These are phyloP conservation scores for Bicyclus anynana DNA, from an alignment of 1,140 invertebrate species.

Conservation along the genomic window DNA sequence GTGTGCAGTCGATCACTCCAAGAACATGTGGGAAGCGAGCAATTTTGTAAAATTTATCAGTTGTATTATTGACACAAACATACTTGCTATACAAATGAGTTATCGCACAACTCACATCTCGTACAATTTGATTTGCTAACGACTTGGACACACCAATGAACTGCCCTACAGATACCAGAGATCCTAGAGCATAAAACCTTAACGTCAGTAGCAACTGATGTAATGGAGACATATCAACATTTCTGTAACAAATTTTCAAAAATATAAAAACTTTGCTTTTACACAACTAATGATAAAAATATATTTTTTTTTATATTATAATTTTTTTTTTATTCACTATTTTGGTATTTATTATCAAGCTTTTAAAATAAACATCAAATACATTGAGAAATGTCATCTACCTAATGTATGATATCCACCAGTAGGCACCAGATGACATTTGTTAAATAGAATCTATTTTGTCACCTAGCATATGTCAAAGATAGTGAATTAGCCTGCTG, in stretches of 20 bases:
- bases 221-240: slow-evolving; percentile 22
- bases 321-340: too few relatives aligned
- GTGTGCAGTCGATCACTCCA: slow-evolving; percentile 63
- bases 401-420: too few relatives aligned
- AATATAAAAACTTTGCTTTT: background rate
- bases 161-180: slow-evolving; percentile 37
- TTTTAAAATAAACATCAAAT: too few relatives aligned
- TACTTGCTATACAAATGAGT: slow-evolving; percentile 26
- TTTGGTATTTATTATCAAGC: too few relatives aligned
- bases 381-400: too few relatives aligned
- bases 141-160: slow-evolving; percentile 36
- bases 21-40: slow-evolving; percentile 52
- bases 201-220: slow-evolving; percentile 32
- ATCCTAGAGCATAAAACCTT: slow-evolving; percentile 38
- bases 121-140: slow-evolving; percentile 23
- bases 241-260: slow-evolving; percentile 18
- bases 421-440: too few relatives aligned
- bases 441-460: too few relatives aligned
- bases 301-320: too few relatives aligned
- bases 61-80: slow-evolving; percentile 20
- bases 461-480: too few relatives aligned
- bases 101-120: slow-evolving; percentile 26
- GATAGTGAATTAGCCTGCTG: too few relatives aligned
- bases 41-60: slow-evolving; percentile 23
- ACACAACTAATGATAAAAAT: too few relatives aligned